Evolutionary conservation across 2,888 invertebrate species (phyloP), one percentile per base, ranked within the genome.

Genomic region (Rhagophthalmus giganteus): DNA sequence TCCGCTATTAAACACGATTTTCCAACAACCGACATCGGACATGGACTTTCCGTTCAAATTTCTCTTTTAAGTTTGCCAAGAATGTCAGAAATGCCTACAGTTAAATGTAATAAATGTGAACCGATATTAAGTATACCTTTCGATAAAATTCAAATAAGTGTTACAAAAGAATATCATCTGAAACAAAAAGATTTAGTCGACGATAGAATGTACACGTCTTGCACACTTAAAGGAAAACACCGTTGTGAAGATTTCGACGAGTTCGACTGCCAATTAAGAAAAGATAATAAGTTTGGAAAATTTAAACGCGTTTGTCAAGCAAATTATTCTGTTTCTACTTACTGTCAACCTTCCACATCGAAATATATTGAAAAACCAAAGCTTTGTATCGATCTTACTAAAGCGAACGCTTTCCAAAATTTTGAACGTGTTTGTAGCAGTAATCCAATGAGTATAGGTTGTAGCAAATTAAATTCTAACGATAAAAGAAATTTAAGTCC

Each of bases 171-270:
- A 12, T n/a, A 13, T 11, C 14, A 27, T 35, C 2, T 54, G 46
- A 27, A 48, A 10, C 45, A 55, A 11, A 58, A 52, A 35, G 66
- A 66, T 41, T 56, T 84, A 30, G 74, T 88, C 8, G 87, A 88
- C 65, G 88, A 88, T 63, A 76, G 88, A 57, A 83, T 88, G 81
- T 81, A 83, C 59, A 83, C 83, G 0, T 77, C 81, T 0, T 89
- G 88, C 73, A 85, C 84, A 59, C 81, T 85, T 59, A 87, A 81
- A 49, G 89, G 88, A 0, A 88, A 88, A 69, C 89, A 89, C 69
- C 85, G 85, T 58, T 90, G 89, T 72, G 83, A 80, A 44, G 87
- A 87, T 65, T 83, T 86, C 61, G 86, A 86, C 24, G 88, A 88
- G 61, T 84, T 86, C 1, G 83, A 65, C 30, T 30, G 48, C 8